Base-by-base conservation (phyloP, 2,888 invertebrate genomes). In the Diarsia mendica region DNA sequence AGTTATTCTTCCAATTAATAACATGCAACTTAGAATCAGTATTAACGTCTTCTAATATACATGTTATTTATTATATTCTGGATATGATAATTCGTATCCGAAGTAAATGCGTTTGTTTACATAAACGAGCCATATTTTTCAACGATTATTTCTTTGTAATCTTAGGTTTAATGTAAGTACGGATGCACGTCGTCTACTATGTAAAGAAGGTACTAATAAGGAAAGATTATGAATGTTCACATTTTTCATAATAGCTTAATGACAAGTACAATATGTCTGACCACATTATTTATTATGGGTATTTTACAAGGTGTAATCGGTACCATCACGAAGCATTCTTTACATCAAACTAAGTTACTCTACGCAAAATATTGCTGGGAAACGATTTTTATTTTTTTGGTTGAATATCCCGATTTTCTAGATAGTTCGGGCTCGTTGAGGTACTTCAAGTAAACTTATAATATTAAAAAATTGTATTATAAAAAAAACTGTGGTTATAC, bases 1-100 rank as follows among this genome's bases (percentile, higher is more conserved):
- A 70, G 51, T 64, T 53, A 74, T 68, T 10, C 5, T 46, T 48
- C 1, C 39, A 51, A 79, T 70, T 53, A 75, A 28, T 79, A 48
- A 70, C 51, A 44, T 0, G 2, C 9, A n/a, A 15, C 2, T 63
- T 53, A 51, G n/a, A 13, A 66, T 48, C 65, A 69, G 73, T 44
- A 23, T 28, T 18, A 60, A 20, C 53, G 15, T 28, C 28, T 18
- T 33, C 33, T 60, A 10, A 2, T 0, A 33, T 33, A 33, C 3
- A 15, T 60, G 28, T 60, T 18, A 58, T 58, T 58, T 58, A 58
- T 18, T 28, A 18, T 60, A 58, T 28, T 58, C 28, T 28, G 28
- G 9, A 58, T 18, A 28, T 18, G 9, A 58, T 28, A 23, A 28
- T 65, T 66, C 4, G 44, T 48, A 63, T 18, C 23, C 4, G 3